These are phyloP conservation scores for Clarias fuscus DNA, from an alignment of 2,797 vertebrate species.

Conservation along the genomic window DNA sequence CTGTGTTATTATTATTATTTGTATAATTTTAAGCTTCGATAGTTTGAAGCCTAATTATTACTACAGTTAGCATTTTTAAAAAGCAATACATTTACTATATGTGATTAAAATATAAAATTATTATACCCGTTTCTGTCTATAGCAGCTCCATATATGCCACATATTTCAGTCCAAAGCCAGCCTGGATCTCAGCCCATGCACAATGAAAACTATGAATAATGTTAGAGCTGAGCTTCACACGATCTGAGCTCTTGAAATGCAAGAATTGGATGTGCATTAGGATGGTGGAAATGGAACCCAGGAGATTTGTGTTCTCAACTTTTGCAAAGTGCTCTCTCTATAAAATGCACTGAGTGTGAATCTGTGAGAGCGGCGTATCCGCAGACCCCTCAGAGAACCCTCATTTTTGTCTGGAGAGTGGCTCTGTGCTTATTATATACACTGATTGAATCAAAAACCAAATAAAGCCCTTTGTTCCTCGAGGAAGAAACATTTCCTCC, in stretches of 20 bases:
- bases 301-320: slow-evolving; percentile 18
- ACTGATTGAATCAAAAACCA: slow-evolving; percentile 26
- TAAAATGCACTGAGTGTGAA: slow-evolving; percentile 8
- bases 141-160: not conserved
- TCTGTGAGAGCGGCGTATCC: slow-evolving; percentile 13
- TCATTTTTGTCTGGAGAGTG: not conserved
- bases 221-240: not conserved
- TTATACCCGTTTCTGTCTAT: not conserved
- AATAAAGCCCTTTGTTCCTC: slow-evolving; percentile 49
- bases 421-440: slow-evolving; percentile 33
- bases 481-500: slow-evolving; percentile 62
- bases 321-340: slow-evolving; percentile 25
- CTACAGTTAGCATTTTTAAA: not conserved
- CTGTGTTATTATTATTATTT: not conserved
- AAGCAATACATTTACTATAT: not conserved
- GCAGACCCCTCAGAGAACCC: not conserved
- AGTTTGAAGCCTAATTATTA: not conserved
- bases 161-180: not conserved
- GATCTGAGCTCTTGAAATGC: not conserved
- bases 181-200: not conserved
- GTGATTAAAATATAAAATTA: not conserved
- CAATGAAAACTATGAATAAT: not conserved
- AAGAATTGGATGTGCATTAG: slow-evolving; percentile 24
- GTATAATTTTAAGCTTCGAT: not conserved
- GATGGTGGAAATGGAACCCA: slow-evolving; percentile 8